Percentiles rank a stretch among this genome's conserved stretches.
phyloP scores from a whole-genome alignment of 2,888 invertebrate species.

The Petrophora chlorosata region DNA sequence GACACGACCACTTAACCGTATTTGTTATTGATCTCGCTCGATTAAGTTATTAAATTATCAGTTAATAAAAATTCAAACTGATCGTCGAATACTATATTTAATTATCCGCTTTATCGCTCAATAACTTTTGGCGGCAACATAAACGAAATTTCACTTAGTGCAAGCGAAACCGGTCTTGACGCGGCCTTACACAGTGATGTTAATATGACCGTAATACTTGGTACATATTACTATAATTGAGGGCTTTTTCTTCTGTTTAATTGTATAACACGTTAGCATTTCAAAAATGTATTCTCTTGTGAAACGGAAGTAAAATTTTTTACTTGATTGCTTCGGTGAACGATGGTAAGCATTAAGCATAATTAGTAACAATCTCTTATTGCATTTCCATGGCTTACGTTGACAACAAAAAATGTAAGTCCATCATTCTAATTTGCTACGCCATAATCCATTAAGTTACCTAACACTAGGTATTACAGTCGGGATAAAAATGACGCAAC shows the following conservation, averaged over 20 bases:
- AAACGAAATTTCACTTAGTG: slow-evolving; percentile 52
- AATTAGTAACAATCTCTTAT: background rate
- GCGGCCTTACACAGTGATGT: slow-evolving; percentile 1
- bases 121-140: slow-evolving; percentile 39
- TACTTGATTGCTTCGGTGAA: slow-evolving; percentile 9
- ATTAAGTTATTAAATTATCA: slow-evolving; percentile 53
- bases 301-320: slow-evolving; percentile 30
- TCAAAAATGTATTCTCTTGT: slow-evolving; percentile 10
- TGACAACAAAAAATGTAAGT: background rate
- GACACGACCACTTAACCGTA: slow-evolving; percentile 22
- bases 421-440: slow-evolving; percentile 10
- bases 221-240: slow-evolving; percentile 15
- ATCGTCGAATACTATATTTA: slow-evolving; percentile 41
- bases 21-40: slow-evolving; percentile 30
- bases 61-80: slow-evolving; percentile 43
- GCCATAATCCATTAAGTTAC: slow-evolving; percentile 15
- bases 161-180: slow-evolving; percentile 19
- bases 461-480: slow-evolving; percentile 29
- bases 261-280: slow-evolving; percentile 17
- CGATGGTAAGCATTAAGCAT: slow-evolving; percentile 5
- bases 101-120: slow-evolving; percentile 43
- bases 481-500: slow-evolving; percentile 31
- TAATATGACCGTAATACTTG: slow-evolving; percentile 27
- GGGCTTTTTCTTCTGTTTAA: slow-evolving; percentile 18
- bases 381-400: background rate